A percentile compares a stretch with the other conserved stretches of the same genome.
Evolutionary conservation across 2,797 vertebrate species (phyloP).

Genomic region (Picus viridis): DNA sequence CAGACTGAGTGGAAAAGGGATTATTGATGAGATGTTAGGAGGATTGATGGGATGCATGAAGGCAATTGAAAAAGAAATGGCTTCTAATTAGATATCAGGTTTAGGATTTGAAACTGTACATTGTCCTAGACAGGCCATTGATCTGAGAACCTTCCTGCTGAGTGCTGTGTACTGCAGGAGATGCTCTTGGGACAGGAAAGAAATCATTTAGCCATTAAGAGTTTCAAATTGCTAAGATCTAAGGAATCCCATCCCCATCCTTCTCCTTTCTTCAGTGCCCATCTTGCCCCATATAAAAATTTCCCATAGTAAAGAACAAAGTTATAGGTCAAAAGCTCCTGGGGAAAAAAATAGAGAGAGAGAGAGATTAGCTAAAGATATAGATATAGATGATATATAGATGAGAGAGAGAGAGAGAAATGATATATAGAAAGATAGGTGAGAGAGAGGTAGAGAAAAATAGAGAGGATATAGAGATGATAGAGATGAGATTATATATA

Average conservation of each 20-base stretch:
- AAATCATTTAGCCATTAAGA: background rate
- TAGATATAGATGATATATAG: no score
- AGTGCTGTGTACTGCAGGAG: background rate
- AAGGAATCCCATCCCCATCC: background rate
- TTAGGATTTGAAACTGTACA: background rate
- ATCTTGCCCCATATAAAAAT: background rate
- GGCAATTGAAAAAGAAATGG: slow-evolving; percentile 9
- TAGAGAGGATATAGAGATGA: no score
- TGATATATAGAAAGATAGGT: no score
- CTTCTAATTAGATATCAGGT: slow-evolving; percentile 21
- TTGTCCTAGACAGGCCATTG: background rate
- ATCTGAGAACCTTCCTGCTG: background rate
- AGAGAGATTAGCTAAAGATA: no score
- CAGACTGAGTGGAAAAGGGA: background rate
- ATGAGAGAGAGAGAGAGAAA: no score
- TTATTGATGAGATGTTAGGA: slow-evolving; percentile 20
- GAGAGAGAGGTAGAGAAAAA: no score
- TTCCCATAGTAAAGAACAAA: background rate
- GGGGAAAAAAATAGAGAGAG: background rate
- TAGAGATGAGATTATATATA: no score
- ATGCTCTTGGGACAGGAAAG: background rate
- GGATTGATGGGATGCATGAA: background rate
- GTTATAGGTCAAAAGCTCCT: background rate
- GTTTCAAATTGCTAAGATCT: background rate
- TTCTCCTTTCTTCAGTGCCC: background rate